phyloP scores from a whole-genome alignment of 1,140 invertebrate genomes.

The Apocrypta bakeri region DNA sequence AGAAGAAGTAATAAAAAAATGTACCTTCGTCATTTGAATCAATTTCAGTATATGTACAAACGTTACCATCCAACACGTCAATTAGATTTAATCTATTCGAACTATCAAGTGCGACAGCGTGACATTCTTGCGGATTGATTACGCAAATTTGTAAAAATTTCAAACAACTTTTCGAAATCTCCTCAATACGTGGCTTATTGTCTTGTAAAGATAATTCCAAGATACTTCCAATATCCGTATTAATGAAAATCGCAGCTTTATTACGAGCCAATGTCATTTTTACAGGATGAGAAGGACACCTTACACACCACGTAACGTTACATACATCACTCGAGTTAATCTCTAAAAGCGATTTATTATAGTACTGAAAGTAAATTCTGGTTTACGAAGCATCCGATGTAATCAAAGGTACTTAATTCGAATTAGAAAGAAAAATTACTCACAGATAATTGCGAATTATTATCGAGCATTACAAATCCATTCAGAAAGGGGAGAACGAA shows the following conservation, averaged over 20 bases:
- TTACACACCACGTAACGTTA: constrained; percentile 55
- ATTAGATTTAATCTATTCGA: constrained; percentile 56
- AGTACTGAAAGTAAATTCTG: constrained; percentile 57
- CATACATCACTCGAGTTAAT: constrained; percentile 50
- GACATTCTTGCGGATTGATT: constrained; percentile 48
- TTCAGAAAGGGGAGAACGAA: constrained; percentile 25
- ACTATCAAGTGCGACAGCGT: constrained; percentile 53
- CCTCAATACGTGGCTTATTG: constrained; percentile 53
- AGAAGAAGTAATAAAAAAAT: too few species aligned
- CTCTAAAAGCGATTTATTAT: constrained; percentile 54
- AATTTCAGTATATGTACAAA: constrained; percentile 39
- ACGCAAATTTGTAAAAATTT: constrained; percentile 51
- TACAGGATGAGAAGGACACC: constrained; percentile 51
- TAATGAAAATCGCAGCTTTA: constrained; percentile 58
- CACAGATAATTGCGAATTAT: constrained; percentile 56
- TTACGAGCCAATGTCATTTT: constrained; percentile 43
- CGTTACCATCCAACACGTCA: constrained; percentile 54
- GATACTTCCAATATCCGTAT: constrained; percentile 55
- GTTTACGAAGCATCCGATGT: neutral
- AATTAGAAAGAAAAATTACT: constrained; percentile 32
- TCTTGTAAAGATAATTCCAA: constrained; percentile 53
- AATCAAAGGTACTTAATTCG: neutral
- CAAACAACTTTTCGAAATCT: constrained; percentile 48
- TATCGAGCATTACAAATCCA: constrained; percentile 55
- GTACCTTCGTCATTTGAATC: constrained; percentile 54